A percentile compares a stretch with the other conserved stretches of the same genome.
Conservation (phyloP, 2,113 vertebrate genomes). For the Tonatia bakeri region DNA sequence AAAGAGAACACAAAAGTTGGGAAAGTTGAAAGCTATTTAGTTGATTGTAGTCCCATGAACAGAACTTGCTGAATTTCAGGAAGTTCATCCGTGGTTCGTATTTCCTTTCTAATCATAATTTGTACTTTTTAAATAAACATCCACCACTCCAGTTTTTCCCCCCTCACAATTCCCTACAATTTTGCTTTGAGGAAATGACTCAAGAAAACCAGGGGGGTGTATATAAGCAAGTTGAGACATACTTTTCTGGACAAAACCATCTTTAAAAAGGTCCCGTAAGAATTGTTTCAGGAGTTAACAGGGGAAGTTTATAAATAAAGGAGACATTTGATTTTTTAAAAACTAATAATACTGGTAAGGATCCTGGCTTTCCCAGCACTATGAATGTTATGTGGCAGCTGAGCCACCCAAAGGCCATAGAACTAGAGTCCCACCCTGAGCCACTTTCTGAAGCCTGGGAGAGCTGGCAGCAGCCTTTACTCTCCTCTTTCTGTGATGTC, state of each 20-base stretch:
- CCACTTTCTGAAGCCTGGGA: not conserved
- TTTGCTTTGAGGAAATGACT: not conserved
- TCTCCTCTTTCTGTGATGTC: not conserved
- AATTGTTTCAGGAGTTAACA: not conserved
- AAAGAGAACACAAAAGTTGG: not conserved
- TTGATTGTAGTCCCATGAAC: not conserved
- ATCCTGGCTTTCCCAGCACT: not conserved
- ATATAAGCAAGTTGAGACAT: not conserved
- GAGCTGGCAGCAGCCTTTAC: not conserved
- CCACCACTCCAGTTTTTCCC: not conserved
- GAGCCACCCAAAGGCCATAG: not conserved
- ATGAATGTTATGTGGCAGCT: not conserved
- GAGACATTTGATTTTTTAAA: not conserved
- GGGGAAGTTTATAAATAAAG: not conserved
- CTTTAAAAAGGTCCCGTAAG: not conserved
- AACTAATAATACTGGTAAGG: not conserved
- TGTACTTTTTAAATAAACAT: not conserved
- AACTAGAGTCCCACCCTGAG: not conserved
- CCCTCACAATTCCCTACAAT: not conserved
- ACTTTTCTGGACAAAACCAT: not conserved
- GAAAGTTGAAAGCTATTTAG: not conserved
- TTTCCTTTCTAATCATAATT: not conserved
- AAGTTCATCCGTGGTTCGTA: not conserved
- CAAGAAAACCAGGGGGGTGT: not conserved
- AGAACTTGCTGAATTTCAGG: not conserved